Conservation (phyloP, 1,140 invertebrate species). For the Meloidogyne exigua region DNA sequence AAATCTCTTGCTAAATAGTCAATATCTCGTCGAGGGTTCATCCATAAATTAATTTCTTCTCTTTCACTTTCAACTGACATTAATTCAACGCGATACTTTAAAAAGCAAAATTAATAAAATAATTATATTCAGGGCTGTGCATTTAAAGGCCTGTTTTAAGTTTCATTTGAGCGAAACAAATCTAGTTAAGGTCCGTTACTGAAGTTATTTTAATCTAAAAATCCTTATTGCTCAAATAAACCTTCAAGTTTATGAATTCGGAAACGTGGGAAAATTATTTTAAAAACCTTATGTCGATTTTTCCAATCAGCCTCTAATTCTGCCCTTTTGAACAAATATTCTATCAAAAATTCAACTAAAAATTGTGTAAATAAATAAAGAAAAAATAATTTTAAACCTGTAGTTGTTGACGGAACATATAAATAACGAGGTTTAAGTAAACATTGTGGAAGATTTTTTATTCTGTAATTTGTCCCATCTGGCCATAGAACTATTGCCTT, state of each 20-base stretch:
- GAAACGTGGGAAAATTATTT: not conserved
- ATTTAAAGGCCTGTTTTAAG: too few species aligned
- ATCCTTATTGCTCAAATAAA: too few species aligned
- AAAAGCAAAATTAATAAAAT: not conserved
- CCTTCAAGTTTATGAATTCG: too few species aligned
- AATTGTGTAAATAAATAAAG: not conserved
- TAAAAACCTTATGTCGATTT: conserved; percentile 7
- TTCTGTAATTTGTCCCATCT: conserved; percentile 17
- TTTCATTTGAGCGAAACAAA: too few species aligned
- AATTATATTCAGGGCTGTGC: too few species aligned
- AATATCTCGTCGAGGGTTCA: conserved; percentile 19
- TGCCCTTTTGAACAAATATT: conserved; percentile 23
- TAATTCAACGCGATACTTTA: conserved; percentile 20
- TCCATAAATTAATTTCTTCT: conserved; percentile 22
- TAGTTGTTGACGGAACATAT: conserved; percentile 9
- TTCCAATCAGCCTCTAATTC: conserved; percentile 21
- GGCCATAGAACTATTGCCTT: conserved; percentile 25
- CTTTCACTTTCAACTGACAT: conserved; percentile 23
- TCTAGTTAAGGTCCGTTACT: too few species aligned
- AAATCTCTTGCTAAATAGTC: conserved; percentile 15
- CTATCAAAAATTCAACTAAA: conserved; percentile 22
- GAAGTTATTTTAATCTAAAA: too few species aligned
- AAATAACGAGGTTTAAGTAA: conserved; percentile 23
- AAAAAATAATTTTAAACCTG: conserved; percentile 1
- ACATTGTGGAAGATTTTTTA: conserved; percentile 14